These are phyloP conservation scores for Phrynocephalus guinanensis DNA, from an alignment of 2,797 vertebrate genomes.

Conservation along the genomic window DNA sequence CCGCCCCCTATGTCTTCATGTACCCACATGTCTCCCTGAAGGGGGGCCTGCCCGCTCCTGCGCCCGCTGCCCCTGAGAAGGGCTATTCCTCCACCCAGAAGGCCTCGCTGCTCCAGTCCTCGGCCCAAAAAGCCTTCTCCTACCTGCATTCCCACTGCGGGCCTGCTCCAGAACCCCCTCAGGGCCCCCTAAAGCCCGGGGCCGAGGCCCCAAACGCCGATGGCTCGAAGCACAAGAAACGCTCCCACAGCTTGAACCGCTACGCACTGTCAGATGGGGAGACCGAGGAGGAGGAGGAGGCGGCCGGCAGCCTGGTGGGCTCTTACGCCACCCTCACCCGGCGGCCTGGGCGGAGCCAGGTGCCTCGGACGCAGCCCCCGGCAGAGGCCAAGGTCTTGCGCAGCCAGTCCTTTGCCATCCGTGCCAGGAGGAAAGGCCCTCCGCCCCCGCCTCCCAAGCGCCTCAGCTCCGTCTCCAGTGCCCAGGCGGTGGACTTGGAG, in stretches of 20 bases:
- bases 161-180: not conserved
- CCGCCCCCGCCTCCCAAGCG: slow-evolving; percentile 91
- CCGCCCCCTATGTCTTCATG: slow-evolving; percentile 78
- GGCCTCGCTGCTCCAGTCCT: slow-evolving; percentile 57
- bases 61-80: slow-evolving; percentile 59
- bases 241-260: slow-evolving; percentile 86
- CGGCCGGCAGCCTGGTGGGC: slow-evolving; percentile 77
- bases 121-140: slow-evolving; percentile 78
- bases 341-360: slow-evolving; percentile 83
- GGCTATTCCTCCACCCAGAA: slow-evolving; percentile 52
- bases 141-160: slow-evolving; percentile 77
- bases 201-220: slow-evolving; percentile 29
- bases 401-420: slow-evolving; percentile 92
- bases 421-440: slow-evolving; percentile 89
- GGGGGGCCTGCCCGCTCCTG: slow-evolving; percentile 64
- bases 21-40: slow-evolving; percentile 82
- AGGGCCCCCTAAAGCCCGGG: slow-evolving; percentile 46
- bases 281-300: slow-evolving; percentile 86
- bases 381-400: slow-evolving; percentile 79
- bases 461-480: slow-evolving; percentile 87
- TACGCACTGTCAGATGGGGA: slow-evolving; percentile 90
- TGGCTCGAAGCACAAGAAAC: slow-evolving; percentile 81
- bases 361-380: slow-evolving; percentile 63
- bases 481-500: slow-evolving; percentile 13
- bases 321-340: slow-evolving; percentile 92